A percentile compares a stretch with the other conserved stretches of the same genome.
These are phyloP conservation scores for Hirtodrosophila confusa DNA, from an alignment of 2,888 invertebrate species.

Conservation along the genomic window DNA sequence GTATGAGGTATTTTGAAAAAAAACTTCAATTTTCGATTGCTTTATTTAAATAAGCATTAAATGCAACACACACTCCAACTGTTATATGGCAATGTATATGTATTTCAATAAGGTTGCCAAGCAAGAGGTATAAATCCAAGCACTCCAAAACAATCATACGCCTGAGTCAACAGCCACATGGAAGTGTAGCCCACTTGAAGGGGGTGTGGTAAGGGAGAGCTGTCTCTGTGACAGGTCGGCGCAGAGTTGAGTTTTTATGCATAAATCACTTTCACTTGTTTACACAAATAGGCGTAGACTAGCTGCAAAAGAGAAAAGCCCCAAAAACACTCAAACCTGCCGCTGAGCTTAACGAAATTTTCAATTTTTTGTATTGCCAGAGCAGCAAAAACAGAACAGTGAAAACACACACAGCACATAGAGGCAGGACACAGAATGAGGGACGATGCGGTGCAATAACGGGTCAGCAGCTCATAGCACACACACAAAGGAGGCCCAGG, in stretches of 20 bases:
- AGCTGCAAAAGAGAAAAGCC: constrained; percentile 25
- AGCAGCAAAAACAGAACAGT: constrained; percentile 27
- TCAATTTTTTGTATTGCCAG: constrained; percentile 45
- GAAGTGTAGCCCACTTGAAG: constrained; percentile 14
- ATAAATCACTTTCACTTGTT: constrained; percentile 79
- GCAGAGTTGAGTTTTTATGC: constrained; percentile 50
- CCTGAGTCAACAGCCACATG: constrained; percentile 74
- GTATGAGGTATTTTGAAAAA: no score
- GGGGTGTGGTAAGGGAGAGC: constrained; percentile 10
- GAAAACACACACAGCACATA: constrained; percentile 31
- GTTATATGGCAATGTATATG: constrained; percentile 23
- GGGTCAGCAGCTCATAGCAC: constrained; percentile 38
- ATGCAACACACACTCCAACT: constrained; percentile 4
- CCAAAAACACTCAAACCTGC: constrained; percentile 42
- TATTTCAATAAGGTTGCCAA: constrained; percentile 36
- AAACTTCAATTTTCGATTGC: constrained; percentile 18
- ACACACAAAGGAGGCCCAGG: constrained; percentile 16
- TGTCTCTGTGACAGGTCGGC: constrained; percentile 45
- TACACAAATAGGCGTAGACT: constrained; percentile 74
- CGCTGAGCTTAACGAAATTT: constrained; percentile 67
- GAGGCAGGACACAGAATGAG: not conserved
- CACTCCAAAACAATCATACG: constrained; percentile 77
- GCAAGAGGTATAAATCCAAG: constrained; percentile 68
- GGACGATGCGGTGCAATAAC: constrained; percentile 1
- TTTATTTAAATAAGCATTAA: constrained; percentile 31